phyloP scores from a whole-genome alignment of 1,140 invertebrate species.

The Drosophila serrata region DNA sequence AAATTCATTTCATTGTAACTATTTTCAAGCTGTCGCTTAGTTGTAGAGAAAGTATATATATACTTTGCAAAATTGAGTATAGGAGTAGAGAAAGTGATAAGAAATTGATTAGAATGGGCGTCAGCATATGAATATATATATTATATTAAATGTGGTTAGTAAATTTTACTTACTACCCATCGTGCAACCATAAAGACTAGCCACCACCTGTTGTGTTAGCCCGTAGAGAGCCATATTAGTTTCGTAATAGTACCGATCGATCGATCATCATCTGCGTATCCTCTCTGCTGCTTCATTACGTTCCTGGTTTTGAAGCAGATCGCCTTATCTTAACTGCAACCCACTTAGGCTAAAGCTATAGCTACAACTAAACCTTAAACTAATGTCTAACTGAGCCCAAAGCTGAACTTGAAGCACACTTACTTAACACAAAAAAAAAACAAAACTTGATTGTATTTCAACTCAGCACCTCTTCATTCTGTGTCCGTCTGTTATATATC shows the following conservation, averaged over 20 bases:
- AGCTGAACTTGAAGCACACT: constrained; percentile 11
- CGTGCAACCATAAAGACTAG: constrained; percentile 67
- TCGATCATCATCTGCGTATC: not conserved
- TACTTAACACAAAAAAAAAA: not conserved
- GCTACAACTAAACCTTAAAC: constrained; percentile 1
- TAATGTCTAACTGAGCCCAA: constrained; percentile 13
- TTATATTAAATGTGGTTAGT: not conserved
- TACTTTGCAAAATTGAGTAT: not conserved
- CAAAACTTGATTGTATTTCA: not conserved
- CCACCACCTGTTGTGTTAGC: constrained; percentile 69
- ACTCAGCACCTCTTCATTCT: constrained; percentile 1
- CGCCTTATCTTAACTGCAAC: constrained; percentile 34
- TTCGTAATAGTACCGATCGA: constrained; percentile 14
- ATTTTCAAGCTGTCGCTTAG: not conserved
- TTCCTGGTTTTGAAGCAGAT: constrained; percentile 26
- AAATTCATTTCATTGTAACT: not conserved
- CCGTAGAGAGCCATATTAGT: constrained; percentile 54
- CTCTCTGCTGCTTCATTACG: constrained; percentile 20
- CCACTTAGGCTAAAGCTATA: constrained; percentile 29
- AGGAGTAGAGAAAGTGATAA: not conserved
- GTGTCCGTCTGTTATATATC: not conserved
- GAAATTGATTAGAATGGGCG: not conserved
- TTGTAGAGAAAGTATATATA: not conserved
- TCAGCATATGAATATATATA: not conserved
- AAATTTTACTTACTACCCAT: not conserved